Percentiles rank a stretch among this genome's conserved stretches.
phyloP scores from a whole-genome alignment of 2,888 invertebrate species.

The Drosophila villosipedis region DNA sequence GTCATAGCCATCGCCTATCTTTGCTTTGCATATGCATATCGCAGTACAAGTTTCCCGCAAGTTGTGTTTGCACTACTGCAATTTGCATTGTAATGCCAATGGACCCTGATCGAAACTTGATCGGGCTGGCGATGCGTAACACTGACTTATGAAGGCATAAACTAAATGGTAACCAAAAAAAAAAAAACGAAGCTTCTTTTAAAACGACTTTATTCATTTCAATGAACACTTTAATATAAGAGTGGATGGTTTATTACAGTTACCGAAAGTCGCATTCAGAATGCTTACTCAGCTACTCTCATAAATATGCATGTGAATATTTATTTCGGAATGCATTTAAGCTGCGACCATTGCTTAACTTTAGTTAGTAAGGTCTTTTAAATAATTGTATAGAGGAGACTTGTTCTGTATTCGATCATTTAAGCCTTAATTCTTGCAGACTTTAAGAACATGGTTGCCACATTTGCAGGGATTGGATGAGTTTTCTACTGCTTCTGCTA shows the following conservation, averaged over 20 bases:
- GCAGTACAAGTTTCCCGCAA: constrained; percentile 30
- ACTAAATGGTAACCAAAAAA: neutral
- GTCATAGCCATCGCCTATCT: neutral
- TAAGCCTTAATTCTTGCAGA: neutral
- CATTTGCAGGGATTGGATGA: no score
- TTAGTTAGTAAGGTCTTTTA: neutral
- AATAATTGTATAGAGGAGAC: neutral
- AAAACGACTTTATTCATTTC: constrained; percentile 1
- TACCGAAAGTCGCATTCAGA: neutral
- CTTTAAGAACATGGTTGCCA: neutral
- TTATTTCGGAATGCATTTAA: neutral
- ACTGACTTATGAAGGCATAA: constrained; percentile 8
- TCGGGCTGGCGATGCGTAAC: constrained; percentile 25
- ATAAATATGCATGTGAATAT: neutral
- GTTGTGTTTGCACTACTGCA: constrained; percentile 49
- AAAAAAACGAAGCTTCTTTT: neutral
- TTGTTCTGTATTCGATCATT: neutral
- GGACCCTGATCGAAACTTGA: constrained; percentile 52
- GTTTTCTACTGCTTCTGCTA: neutral
- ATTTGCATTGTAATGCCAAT: constrained; percentile 63
- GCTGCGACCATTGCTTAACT: neutral
- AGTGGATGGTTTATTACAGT: constrained; percentile 6
- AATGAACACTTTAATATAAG: neutral
- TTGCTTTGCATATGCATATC: constrained; percentile 47
- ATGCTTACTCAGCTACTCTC: neutral